phyloP scores from a whole-genome alignment of 2,888 invertebrate species.

The Marronus borbonicus region DNA sequence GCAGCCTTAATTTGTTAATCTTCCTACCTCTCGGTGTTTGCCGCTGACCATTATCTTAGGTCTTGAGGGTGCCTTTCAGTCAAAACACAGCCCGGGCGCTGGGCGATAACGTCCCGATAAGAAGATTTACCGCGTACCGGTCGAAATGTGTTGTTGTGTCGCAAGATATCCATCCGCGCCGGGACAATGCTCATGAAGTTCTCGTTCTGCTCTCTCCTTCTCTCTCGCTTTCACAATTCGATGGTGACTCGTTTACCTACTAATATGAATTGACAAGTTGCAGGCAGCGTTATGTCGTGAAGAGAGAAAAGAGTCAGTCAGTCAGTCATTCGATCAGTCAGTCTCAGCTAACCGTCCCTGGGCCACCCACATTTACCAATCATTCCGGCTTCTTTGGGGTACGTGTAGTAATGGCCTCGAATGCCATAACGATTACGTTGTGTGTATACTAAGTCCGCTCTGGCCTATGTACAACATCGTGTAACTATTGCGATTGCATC shows the following conservation, averaged over 20 bases:
- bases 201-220: neutral
- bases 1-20: slow-evolving; percentile 48
- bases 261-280: slow-evolving; percentile 57
- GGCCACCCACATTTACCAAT: slow-evolving; percentile 55
- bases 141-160: slow-evolving; percentile 8
- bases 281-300: slow-evolving; percentile 34
- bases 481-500: slow-evolving; percentile 23
- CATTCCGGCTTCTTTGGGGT: slow-evolving; percentile 29
- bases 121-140: slow-evolving; percentile 55
- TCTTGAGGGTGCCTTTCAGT: slow-evolving; percentile 58
- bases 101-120: slow-evolving; percentile 56
- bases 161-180: slow-evolving; percentile 10
- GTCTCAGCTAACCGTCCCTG: slow-evolving; percentile 23
- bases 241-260: slow-evolving; percentile 55
- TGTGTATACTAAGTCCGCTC: slow-evolving; percentile 28
- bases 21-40: slow-evolving; percentile 38
- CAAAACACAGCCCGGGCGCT: slow-evolving; percentile 55
- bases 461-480: slow-evolving; percentile 13
- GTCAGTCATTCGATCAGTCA: slow-evolving; percentile 37
- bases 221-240: slow-evolving; percentile 3
- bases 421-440: slow-evolving; percentile 44
- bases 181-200: neutral
- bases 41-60: slow-evolving; percentile 49
- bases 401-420: slow-evolving; percentile 28
- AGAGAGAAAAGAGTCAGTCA: slow-evolving; percentile 39